Percentiles rank a stretch among this genome's conserved stretches.
Evolutionary conservation across 2,888 invertebrate genomes (phyloP).

Genomic region (Ophonus ardosiacus): DNA sequence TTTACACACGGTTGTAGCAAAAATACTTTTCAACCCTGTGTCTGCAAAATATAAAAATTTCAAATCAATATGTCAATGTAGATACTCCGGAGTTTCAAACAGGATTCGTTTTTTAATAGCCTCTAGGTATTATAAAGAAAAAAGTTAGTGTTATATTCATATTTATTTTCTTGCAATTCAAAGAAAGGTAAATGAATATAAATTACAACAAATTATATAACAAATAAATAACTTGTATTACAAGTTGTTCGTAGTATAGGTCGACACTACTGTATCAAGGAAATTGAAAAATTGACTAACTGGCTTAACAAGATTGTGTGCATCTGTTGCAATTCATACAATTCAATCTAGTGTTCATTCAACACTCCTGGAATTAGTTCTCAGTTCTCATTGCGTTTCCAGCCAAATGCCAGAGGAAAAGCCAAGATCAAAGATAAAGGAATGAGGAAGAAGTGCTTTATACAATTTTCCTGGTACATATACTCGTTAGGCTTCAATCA

Average conservation of each 20-base stretch:
- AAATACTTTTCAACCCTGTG: no score
- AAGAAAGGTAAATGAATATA: no score
- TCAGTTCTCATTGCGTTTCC: not conserved
- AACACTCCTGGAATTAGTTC: slow-evolving; percentile 7
- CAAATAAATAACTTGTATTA: not conserved
- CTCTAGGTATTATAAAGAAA: no score
- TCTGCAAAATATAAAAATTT: no score
- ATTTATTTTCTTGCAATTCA: no score
- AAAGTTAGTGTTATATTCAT: no score
- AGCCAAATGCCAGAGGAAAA: not conserved
- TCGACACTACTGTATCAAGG: not conserved
- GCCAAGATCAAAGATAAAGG: not conserved
- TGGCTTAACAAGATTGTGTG: slow-evolving; percentile 2
- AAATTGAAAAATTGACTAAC: not conserved
- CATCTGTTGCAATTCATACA: slow-evolving; percentile 34
- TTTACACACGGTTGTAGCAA: no score
- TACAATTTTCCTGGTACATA: not conserved
- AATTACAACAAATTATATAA: no score
- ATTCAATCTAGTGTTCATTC: slow-evolving; percentile 10
- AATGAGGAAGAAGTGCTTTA: not conserved
- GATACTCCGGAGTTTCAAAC: no score
- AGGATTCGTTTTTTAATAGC: no score
- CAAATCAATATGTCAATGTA: no score
- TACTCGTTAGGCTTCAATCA: not conserved
- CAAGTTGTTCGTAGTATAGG: not conserved